A percentile compares a stretch with the other conserved stretches of the same genome.
phyloP scores from a whole-genome alignment of 2,113 vertebrate genomes.

The Corydoras sp. region DNA sequence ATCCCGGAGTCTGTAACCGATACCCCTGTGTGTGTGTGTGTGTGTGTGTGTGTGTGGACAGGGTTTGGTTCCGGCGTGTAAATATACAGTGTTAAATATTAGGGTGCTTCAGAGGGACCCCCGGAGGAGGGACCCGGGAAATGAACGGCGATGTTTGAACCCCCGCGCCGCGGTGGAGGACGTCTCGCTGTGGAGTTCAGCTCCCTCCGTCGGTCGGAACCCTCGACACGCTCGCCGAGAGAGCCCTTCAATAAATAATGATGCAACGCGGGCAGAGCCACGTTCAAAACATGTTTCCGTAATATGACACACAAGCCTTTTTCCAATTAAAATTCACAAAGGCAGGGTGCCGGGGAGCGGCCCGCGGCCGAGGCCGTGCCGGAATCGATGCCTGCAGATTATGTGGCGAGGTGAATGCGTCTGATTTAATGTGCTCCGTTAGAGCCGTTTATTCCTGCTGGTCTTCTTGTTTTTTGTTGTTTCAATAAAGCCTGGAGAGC shows the following conservation, averaged over 20 bases:
- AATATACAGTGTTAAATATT: no score
- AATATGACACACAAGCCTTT: conserved; percentile 56
- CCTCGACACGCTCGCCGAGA: conserved; percentile 32
- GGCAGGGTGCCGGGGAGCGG: conserved; percentile 39
- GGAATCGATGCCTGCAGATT: conserved; percentile 39
- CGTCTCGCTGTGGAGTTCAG: conserved; percentile 41
- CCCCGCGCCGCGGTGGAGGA: conserved; percentile 15
- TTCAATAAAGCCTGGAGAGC: conserved; percentile 58
- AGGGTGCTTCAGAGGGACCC: not conserved
- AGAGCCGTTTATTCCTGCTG: conserved; percentile 48
- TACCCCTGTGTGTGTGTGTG: no score
- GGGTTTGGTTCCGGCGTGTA: no score
- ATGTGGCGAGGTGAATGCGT: conserved; percentile 43
- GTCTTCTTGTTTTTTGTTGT: conserved; percentile 56
- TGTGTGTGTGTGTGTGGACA: no score
- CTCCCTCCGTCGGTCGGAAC: conserved; percentile 24
- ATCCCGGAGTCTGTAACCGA: no score
- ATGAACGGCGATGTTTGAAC: conserved; percentile 17
- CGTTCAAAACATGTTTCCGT: conserved; percentile 50
- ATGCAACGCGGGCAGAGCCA: conserved; percentile 38
- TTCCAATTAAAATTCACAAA: conserved; percentile 56
- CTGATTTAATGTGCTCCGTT: conserved; percentile 55
- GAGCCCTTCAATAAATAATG: conserved; percentile 50
- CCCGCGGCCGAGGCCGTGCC: conserved; percentile 25
- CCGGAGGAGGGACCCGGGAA: not conserved